A percentile compares a stretch with the other conserved stretches of the same genome.
phyloP scores from a whole-genome alignment of 1,140 invertebrate genomes.

The Solen grandis region DNA sequence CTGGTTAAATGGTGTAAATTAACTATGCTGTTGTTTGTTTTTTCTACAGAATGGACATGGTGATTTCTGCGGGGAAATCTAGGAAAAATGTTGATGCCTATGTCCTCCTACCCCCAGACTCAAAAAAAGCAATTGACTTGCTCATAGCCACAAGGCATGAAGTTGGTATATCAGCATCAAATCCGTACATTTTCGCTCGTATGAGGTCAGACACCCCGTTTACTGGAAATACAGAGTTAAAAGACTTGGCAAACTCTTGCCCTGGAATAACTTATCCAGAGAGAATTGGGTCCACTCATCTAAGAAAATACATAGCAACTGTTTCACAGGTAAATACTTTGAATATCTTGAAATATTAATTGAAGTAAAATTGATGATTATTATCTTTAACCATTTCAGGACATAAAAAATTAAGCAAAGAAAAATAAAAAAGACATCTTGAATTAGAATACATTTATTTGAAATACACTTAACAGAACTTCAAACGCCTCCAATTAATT shows the following conservation, averaged over 20 bases:
- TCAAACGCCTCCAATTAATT: too few species aligned
- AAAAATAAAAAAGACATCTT: too few species aligned
- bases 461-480: too few species aligned
- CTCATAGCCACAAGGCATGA: background rate
- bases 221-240: background rate
- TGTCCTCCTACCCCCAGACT: background rate
- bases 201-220: background rate
- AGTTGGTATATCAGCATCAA: background rate
- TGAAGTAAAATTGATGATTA: too few species aligned
- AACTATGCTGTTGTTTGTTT: too few species aligned
- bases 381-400: too few species aligned
- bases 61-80: conserved; percentile 1
- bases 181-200: conserved; percentile 5
- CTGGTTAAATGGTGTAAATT: too few species aligned
- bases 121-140: conserved; percentile 4
- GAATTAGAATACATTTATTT: too few species aligned
- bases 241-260: background rate
- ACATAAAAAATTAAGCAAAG: too few species aligned
- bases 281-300: conserved; percentile 3
- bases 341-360: too few species aligned
- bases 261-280: background rate
- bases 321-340: conserved; percentile 34
- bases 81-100: conserved; percentile 12
- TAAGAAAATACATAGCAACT: conserved; percentile 25
- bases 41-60: conserved; percentile 18